phyloP scores from a whole-genome alignment of 1,140 invertebrate species.

The Phymastichus coffea region DNA sequence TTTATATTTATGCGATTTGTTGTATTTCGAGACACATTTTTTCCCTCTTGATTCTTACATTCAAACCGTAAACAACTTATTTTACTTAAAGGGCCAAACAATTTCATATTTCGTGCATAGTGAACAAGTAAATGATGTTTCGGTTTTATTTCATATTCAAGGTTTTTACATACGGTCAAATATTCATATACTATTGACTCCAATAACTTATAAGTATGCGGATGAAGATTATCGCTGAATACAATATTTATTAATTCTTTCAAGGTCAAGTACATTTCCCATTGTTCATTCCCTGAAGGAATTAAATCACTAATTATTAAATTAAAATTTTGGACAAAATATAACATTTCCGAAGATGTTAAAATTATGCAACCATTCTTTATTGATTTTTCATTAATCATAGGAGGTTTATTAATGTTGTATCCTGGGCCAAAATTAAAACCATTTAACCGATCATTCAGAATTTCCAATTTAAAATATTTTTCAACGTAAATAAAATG shows the following conservation, averaged over 20 bases:
- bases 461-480: constrained; percentile 16
- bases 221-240: constrained; percentile 3
- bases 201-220: neutral
- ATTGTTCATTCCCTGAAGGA: constrained; percentile 12
- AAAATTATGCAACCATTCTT: constrained; percentile 24
- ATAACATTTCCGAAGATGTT: constrained; percentile 22
- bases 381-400: constrained; percentile 20
- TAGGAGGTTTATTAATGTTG: constrained; percentile 18
- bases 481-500: constrained; percentile 19
- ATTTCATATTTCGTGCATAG: constrained; percentile 17
- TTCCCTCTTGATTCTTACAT: neutral
- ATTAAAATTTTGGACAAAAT: constrained; percentile 18
- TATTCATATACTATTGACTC: neutral
- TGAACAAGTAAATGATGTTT: constrained; percentile 27
- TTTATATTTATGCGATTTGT: neutral
- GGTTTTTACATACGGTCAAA: too few species aligned
- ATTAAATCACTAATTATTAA: constrained; percentile 22
- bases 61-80: too few species aligned
- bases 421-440: constrained; percentile 20
- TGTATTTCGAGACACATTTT: neutral
- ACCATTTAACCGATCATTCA: constrained; percentile 6
- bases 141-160: constrained; percentile 18
- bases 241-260: constrained; percentile 21
- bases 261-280: constrained; percentile 15
- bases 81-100: constrained; percentile 21